Base-by-base conservation (phyloP, 1,140 invertebrate genomes). In the Copidosoma floridanum region DNA sequence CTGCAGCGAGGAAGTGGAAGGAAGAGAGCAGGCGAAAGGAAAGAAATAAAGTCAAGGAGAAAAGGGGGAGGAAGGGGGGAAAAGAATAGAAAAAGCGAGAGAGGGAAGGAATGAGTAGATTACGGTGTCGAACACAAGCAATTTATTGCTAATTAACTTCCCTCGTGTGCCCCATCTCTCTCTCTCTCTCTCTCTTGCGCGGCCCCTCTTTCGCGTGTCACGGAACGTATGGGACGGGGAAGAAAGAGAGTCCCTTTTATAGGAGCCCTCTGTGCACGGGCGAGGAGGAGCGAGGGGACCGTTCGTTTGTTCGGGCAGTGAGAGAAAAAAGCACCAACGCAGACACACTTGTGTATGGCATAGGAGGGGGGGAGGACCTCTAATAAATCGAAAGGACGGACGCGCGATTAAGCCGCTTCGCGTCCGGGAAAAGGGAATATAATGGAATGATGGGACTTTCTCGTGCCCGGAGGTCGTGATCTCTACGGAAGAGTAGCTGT, bases 401-500 rank as follows among this genome's bases (percentile, higher is more conserved):
- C 58, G 58, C 51, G 55, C 58, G 57, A 59, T 46, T 48, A 46
- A 29, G 51, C 58, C 37, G 27, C 35, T 26, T 16, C 37, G 27
- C 35, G 24, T 16, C 23, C 54, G 48, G 58, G 64, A 64, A 61
- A 66, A 65, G 51, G 57, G 55, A 63, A 66, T 63, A 65, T 64
- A 62, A 51, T 65, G 63, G 63, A 61, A 62, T 69, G 70, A 76
- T 71, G 71, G 62, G 68, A 68, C 67, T 74, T 73, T 77, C 67
- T 72, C 72, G 71, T 72, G 74, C 67, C 67, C 68, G 62, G 62
- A 64, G 68, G 66, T 72, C 73, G 68, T 74, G 69, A 72, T 70
- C 65, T 55, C 53, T 63, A 60, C 48, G 55, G 44, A 48, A 69
- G 51, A 69, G 68, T 38, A 57, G 32, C 23, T 44, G 40, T 65